Base-by-base conservation (phyloP, 2,888 invertebrate species). In the Chrysodeixis includens region DNA sequence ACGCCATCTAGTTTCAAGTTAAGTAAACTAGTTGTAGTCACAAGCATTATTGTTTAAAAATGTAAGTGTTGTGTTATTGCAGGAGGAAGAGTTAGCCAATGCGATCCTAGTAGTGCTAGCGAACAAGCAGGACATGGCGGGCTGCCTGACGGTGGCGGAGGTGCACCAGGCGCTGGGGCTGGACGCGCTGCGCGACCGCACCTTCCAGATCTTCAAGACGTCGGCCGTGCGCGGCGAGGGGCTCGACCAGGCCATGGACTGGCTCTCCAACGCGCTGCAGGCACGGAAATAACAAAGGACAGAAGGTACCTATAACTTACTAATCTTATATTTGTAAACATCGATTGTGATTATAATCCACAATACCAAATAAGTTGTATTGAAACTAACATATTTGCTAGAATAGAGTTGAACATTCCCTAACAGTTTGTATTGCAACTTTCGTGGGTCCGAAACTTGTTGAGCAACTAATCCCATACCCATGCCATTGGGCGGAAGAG, bases 161-260 rank as follows among this genome's bases (percentile, higher is more conserved):
- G 98, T 99, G 18, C 99, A 99, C 90, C 98, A 98, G 92, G 98
- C 99, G 0, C 95, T 99, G 54, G 99, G 99, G 14, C 95, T 99
- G 83, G 98, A 99, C 83, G 98, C 98, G 14, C 96, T 99, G 62
- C 99, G 99, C 92, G 99, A 98, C 94, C 96, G 99, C 88, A 99
- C 99, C 87, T 99, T 99, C 96, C 99, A 99, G 96, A 99, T 99
- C 88, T 99, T 99, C 94, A 99, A 99, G 96, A 99, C 99, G 1
- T 99, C 99, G 0, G 99, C 99, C 54, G 98, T 99, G 79, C 98
- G 99, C 92, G 99, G 99, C 30, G 99, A 99, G 93, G 99, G 99
- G 0, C 96, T 99, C 57, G 99, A 99, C 91, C 98, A 99, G 93
- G 99, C 99, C 70, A 99, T 99, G 99, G 99, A 99, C 92, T 99